Base-by-base conservation (phyloP, 2,797 vertebrate species). In the Hippoglossus hippoglossus region DNA sequence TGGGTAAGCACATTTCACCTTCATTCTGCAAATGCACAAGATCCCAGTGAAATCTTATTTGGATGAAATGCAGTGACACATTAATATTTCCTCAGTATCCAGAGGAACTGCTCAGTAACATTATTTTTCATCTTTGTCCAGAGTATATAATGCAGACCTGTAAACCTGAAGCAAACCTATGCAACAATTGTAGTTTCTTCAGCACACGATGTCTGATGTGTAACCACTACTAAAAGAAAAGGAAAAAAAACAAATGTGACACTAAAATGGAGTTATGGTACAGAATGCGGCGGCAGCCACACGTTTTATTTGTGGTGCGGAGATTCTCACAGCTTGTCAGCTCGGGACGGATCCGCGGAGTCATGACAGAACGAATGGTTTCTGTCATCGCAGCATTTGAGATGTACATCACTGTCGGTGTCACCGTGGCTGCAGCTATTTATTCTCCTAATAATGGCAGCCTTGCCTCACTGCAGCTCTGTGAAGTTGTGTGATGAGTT, bases 361-460 rank as follows among this genome's bases (percentile, higher is more conserved):
- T 65, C 57, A 56, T 31, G 66, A 51, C 36, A 28, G 57, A 66
- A 68, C 72, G 61, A 75, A 73, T 41, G 61, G 58, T 61, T 76
- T 79, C 60, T 80, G 71, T 79, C 72, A 71, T 39, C 36, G 71
- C 68, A 75, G 50, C 16, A 52, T 74, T 75, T 66, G 57, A 60
- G 50, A 76, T 73, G 71, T 73, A 72, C 63, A 79, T 87, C 79
- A 79, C 53, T 52, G 56, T 59, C 26, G 71, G 54, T 65, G 62
- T 83, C 71, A 69, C 65, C 60, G 11, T 70, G 68, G 73, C 77
- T 72, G 44, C 51, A 66, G 84, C 68, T 71, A 82, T 84, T 77
- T 79, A 81, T 84, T 85, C 55, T 75, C 26, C 73, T 80, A 83
- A 90, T 84, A 81, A 88, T 80, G 71, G 62, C 68, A 61, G 54